These are phyloP conservation scores for Sebastiscus tertius DNA, from an alignment of 2,797 vertebrate genomes.

Conservation along the genomic window DNA sequence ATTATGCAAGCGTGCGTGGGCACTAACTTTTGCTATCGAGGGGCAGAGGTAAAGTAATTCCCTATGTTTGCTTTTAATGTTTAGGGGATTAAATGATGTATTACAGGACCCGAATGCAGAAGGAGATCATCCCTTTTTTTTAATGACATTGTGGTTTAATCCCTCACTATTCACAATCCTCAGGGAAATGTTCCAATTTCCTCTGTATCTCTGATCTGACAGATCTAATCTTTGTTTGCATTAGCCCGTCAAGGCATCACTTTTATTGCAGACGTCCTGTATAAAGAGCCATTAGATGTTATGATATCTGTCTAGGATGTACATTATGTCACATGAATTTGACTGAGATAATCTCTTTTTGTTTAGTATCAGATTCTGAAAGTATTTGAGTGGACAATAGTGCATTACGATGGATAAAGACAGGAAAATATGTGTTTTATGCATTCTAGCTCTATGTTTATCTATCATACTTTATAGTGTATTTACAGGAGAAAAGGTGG, in stretches of 20 bases:
- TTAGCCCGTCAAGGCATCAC: constrained; percentile 42
- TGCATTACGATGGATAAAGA: neutral
- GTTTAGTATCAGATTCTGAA: neutral
- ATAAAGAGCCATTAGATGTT: constrained; percentile 28
- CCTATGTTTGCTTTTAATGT: constrained; percentile 83
- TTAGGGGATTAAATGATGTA: constrained; percentile 78
- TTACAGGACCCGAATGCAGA: constrained; percentile 67
- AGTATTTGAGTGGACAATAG: neutral
- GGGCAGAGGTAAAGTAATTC: constrained; percentile 69
- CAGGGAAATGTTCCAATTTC: constrained; percentile 71
- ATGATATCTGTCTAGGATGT: constrained; percentile 46
- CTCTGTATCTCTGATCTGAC: constrained; percentile 57
- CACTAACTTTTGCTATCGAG: constrained; percentile 51
- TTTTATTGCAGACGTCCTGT: constrained; percentile 27
- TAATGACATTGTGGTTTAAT: constrained; percentile 85
- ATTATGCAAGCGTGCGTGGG: constrained; percentile 39
- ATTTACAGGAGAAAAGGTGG: neutral
- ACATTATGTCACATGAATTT: constrained; percentile 15
- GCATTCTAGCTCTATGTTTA: neutral
- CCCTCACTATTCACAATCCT: constrained; percentile 76
- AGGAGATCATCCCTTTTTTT: constrained; percentile 78
- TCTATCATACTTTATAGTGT: neutral
- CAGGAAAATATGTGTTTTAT: neutral
- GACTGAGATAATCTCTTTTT: constrained; percentile 23
- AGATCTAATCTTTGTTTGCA: constrained; percentile 70